Conservation (phyloP, 2,113 vertebrate species). For the Pelecanus crispus region DNA sequence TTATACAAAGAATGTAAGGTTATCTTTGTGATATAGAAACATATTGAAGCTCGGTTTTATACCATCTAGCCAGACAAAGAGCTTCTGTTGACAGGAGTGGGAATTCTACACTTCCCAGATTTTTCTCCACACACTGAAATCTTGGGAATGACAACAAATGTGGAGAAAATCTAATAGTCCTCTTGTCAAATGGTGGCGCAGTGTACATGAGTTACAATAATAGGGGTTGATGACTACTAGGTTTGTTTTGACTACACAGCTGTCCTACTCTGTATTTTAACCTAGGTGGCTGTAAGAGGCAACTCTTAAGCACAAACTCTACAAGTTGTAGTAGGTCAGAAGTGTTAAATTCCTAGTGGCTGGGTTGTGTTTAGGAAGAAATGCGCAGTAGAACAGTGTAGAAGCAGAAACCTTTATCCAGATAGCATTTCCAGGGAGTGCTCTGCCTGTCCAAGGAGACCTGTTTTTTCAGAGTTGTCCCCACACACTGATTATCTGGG, state of each 20-base stretch:
- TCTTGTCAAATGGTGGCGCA: background rate
- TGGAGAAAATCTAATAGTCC: background rate
- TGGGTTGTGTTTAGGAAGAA: background rate
- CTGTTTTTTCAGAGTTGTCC: background rate
- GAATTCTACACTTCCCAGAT: background rate
- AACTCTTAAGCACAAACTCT: background rate
- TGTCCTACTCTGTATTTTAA: background rate
- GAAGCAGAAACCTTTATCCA: background rate
- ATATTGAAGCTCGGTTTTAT: background rate
- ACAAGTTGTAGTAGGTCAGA: background rate
- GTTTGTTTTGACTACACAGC: background rate
- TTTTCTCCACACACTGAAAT: background rate
- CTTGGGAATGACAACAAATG: background rate
- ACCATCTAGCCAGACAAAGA: background rate
- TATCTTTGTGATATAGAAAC: background rate
- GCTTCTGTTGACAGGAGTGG: background rate
- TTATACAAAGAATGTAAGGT: background rate
- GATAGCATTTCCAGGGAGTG: background rate
- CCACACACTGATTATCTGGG: background rate
- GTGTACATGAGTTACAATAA: background rate
- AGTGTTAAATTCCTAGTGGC: background rate
- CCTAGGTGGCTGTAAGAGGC: background rate
- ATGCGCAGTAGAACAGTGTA: background rate
- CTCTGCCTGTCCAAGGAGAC: background rate
- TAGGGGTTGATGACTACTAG: background rate